Conservation (phyloP, 2,113 vertebrate species). For the Pteruthius melanotis region DNA sequence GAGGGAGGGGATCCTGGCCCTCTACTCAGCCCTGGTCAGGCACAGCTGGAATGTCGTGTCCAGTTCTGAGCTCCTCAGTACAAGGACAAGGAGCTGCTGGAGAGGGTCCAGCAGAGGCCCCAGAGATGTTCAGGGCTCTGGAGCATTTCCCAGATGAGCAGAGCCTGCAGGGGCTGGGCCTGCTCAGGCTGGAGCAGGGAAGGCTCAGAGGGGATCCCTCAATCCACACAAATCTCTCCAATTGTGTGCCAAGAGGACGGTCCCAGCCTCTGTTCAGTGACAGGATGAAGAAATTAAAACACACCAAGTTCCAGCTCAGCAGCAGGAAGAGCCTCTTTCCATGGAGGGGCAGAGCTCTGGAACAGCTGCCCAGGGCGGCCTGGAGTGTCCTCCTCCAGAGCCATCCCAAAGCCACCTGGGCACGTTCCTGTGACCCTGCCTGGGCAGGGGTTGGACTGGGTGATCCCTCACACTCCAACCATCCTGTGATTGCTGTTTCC, state of each 20-base stretch:
- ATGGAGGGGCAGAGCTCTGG: neutral
- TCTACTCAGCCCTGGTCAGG: accelerated
- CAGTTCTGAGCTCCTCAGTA: neutral
- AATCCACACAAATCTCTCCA: neutral
- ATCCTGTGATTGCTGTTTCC: neutral
- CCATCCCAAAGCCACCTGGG: neutral
- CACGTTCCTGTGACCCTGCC: neutral
- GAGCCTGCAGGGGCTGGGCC: neutral
- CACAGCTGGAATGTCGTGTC: neutral
- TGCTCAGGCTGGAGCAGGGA: neutral
- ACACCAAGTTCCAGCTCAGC: accelerated
- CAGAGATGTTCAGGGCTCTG: neutral
- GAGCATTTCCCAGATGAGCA: neutral
- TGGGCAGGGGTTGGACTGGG: neutral
- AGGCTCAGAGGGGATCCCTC: neutral
- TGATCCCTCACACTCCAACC: neutral
- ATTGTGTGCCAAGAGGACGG: neutral
- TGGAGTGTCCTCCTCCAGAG: neutral
- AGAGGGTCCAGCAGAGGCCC: neutral
- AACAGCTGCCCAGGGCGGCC: neutral
- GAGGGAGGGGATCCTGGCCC: neutral
- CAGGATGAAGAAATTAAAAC: accelerated
- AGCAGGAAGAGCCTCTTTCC: neutral
- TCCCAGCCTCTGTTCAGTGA: neutral
- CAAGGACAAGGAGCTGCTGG: neutral